Evolutionary conservation across 1,140 invertebrate genomes (phyloP).

Genomic region (Trichonephila clavata): DNA sequence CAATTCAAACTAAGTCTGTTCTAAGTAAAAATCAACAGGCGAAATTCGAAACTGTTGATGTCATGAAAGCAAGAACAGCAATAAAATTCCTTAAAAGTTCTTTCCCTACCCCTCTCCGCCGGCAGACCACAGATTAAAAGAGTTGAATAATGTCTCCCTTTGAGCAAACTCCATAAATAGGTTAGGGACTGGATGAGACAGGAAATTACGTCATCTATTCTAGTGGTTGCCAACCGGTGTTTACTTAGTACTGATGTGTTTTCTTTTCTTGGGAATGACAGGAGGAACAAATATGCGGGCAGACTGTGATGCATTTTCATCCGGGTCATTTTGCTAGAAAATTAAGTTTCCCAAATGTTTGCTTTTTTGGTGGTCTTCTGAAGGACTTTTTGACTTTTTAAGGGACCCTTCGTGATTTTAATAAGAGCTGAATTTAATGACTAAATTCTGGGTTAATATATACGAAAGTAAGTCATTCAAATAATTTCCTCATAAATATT

Average conservation of each 20-base stretch:
- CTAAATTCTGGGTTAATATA: neutral
- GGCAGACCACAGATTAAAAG: neutral
- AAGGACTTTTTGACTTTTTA: neutral
- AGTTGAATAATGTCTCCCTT: constrained; percentile 18
- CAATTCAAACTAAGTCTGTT: too few relatives aligned
- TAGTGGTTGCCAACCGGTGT: neutral
- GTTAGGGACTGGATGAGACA: neutral
- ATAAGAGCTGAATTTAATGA: neutral
- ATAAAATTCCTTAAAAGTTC: neutral
- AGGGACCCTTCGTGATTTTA: constrained; percentile 1
- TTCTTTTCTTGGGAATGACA: constrained; percentile 27
- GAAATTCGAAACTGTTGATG: too few relatives aligned
- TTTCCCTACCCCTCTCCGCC: neutral
- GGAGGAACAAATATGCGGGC: constrained; percentile 29
- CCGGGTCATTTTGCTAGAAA: constrained; percentile 10
- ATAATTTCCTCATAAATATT: too few relatives aligned
- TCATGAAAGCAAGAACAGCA: neutral
- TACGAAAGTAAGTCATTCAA: neutral
- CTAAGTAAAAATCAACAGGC: too few relatives aligned
- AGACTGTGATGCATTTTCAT: constrained; percentile 22
- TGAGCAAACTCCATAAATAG: neutral
- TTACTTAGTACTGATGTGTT: constrained; percentile 28
- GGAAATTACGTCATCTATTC: constrained; percentile 34
- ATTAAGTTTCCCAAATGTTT: constrained; percentile 21
- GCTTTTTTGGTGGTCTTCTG: neutral